A percentile compares a stretch with the other conserved stretches of the same genome.
Evolutionary conservation across 2,797 vertebrate species (phyloP).

Genomic region (Smutsia gigantea): DNA sequence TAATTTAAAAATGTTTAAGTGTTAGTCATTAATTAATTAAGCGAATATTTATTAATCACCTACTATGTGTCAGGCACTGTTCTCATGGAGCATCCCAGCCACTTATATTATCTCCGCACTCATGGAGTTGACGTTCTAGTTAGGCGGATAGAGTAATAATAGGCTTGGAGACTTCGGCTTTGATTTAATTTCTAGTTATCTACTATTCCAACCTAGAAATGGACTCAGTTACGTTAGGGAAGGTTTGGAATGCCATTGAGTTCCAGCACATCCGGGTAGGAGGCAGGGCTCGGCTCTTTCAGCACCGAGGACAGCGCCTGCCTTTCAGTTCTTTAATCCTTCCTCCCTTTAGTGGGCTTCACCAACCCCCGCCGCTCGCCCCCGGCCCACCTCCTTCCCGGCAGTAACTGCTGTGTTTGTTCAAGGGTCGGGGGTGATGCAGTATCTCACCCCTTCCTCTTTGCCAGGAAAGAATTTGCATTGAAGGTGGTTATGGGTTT

Average conservation of each 20-base stretch:
- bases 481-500: not conserved
- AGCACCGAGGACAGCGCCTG: constrained; percentile 74
- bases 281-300: not conserved
- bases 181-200: constrained; percentile 30
- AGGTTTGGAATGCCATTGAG: not conserved
- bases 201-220: not conserved
- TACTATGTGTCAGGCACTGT: not conserved
- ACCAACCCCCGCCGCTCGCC: accelerated
- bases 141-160: not conserved
- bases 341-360: accelerated
- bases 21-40: not conserved
- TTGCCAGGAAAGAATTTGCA: not conserved
- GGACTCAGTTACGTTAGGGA: not conserved
- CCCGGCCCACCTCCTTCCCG: not conserved
- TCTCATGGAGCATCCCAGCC: not conserved
- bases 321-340: accelerated
- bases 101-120: not conserved
- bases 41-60: not conserved
- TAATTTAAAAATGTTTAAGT: constrained; percentile 22
- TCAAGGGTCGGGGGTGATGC: not conserved
- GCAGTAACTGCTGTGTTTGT: not conserved
- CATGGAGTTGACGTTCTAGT: not conserved
- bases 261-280: not conserved
- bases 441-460: not conserved
- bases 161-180: not conserved